Conservation (phyloP, 1,140 invertebrate species). For the Yoshiicerus persimilis region DNA sequence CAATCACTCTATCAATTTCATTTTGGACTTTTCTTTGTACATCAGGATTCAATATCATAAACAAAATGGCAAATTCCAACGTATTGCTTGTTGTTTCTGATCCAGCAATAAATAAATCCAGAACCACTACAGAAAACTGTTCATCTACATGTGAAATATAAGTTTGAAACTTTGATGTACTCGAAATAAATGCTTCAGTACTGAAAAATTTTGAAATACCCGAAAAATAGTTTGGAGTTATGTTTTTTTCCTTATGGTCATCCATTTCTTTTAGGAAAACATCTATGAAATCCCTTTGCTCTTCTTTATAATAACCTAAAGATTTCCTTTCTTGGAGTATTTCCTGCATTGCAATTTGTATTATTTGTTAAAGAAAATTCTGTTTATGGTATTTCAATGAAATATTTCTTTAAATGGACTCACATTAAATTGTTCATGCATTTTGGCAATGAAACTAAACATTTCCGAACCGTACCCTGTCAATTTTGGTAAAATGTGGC, state of each 20-base stretch:
- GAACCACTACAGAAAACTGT: background rate
- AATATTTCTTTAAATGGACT: too few relatives aligned
- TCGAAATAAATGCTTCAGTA: too few relatives aligned
- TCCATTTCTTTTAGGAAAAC: conserved; percentile 43
- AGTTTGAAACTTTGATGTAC: background rate
- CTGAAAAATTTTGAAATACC: background rate
- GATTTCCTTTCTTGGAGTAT: conserved; percentile 25
- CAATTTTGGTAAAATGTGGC: background rate
- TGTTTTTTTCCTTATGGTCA: conserved; percentile 9
- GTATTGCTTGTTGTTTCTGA: background rate
- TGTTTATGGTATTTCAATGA: too few relatives aligned
- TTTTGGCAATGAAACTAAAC: background rate
- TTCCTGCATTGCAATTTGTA: background rate
- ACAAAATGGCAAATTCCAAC: background rate
- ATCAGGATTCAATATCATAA: background rate
- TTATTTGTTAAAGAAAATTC: too few relatives aligned
- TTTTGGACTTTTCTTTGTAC: background rate
- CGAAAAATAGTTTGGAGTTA: background rate
- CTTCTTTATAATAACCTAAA: background rate
- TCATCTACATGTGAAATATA: background rate
- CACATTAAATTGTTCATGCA: background rate
- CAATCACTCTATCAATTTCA: background rate
- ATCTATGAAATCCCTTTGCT: conserved; percentile 43
- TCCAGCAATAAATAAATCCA: background rate
- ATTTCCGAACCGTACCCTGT: too few relatives aligned